Base-by-base conservation (phyloP, 2,888 invertebrate genomes). In the Scaptomyza polygonia region DNA sequence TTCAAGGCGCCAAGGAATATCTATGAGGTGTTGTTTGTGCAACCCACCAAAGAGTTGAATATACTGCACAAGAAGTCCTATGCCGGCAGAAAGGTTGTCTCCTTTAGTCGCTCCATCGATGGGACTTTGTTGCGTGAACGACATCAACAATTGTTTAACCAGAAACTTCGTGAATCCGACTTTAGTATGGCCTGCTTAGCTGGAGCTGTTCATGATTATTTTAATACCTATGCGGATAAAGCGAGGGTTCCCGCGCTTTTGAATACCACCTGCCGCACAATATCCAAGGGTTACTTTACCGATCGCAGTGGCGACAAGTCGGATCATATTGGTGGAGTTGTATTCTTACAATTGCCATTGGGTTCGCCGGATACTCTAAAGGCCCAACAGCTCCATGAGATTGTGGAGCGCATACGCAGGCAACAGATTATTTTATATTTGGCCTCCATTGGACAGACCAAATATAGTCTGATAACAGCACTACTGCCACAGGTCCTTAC, bases 381-480 rank as follows among this genome's bases (percentile, higher is more conserved):
- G 64, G 83, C 85, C 0, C 77, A 74, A 2, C 78, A 88, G 51
- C 79, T 92, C 5, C 90, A 90, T n/a, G 65, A 77, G 18, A 89
- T 90, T 40, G 86, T 91, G 11, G 88, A 91, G 32, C 72, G 79
- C 14, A 90, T 91, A 18, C 82, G 90, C 0, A 66, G 75, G 21
- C 91, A 90, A 44, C 92, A 92, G 66, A 89, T 90, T 5, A 90
- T 90, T 63, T 84, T 91, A 0, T 91, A 91, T 73, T 67, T 92
- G 67, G 85, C 90, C 0, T 91, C 91, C 0, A 86, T 91, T 61
- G 91, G 89, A 0, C 92, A 92, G 69, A 91, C 90, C 8, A 90
- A 89, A 53, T 90, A 83, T 14, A 91, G 91, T 42, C 48, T 91
- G 40, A 57, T 92, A 8, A 91, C 91, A 0, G 86, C 89, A 0